Percentiles rank a stretch among this genome's conserved stretches.
phyloP scores from a whole-genome alignment of 2,797 vertebrate species.

The Gymnopithys bicolor region DNA sequence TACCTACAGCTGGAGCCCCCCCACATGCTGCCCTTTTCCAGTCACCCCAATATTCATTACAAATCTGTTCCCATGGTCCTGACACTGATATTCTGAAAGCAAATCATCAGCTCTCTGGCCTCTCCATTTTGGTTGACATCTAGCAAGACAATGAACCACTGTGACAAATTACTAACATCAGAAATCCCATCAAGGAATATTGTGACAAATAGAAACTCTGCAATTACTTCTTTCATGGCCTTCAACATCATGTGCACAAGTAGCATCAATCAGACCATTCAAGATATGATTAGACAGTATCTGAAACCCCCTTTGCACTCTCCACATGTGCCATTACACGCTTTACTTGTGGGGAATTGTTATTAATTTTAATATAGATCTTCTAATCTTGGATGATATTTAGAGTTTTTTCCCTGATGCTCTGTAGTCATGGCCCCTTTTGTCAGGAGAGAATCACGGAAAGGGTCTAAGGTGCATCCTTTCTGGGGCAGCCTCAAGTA shows the following conservation, averaged over 20 bases:
- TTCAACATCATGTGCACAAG: background rate
- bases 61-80: background rate
- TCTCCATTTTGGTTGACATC: constrained; percentile 41
- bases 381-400: background rate
- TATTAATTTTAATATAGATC: background rate
- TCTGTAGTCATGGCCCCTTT: background rate
- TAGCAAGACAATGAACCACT: constrained; percentile 17
- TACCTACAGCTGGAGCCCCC: background rate
- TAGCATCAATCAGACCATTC: constrained; percentile 43
- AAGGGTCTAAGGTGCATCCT: background rate
- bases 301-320: constrained; percentile 10
- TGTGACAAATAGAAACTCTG: constrained; percentile 66
- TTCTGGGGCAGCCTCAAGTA: background rate
- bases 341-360: background rate
- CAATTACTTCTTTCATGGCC: constrained; percentile 48
- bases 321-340: background rate
- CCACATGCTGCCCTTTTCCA: fast-evolving
- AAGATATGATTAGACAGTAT: background rate
- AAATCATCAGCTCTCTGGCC: constrained; percentile 27
- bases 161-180: constrained; percentile 59
- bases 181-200: constrained; percentile 55
- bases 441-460: background rate
- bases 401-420: background rate
- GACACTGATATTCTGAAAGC: background rate
- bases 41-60: background rate